A percentile compares a stretch with the other conserved stretches of the same genome.
Evolutionary conservation across 2,888 invertebrate species (phyloP).

Genomic region (Morpho deidamia): DNA sequence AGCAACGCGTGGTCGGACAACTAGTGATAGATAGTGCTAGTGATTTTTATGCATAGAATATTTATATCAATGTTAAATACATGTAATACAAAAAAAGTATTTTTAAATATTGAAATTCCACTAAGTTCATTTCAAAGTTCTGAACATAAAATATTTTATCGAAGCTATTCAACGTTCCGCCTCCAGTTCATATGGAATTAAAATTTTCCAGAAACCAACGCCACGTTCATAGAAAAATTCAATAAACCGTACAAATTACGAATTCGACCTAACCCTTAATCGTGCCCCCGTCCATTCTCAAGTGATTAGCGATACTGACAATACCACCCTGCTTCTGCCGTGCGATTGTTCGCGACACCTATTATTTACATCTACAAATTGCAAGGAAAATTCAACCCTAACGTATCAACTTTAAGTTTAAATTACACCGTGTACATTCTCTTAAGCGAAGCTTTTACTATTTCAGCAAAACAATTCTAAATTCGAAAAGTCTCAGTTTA

Average conservation of each 20-base stretch:
- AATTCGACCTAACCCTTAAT: constrained; percentile 38
- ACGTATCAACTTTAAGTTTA: constrained; percentile 3
- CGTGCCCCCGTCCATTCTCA: constrained; percentile 31
- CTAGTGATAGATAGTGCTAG: too few relatives aligned
- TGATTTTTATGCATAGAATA: too few relatives aligned
- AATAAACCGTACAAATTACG: constrained; percentile 20
- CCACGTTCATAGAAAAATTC: constrained; percentile 12
- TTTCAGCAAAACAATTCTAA: background rate
- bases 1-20: too few relatives aligned
- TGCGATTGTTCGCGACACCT: constrained; percentile 65
- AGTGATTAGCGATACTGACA: constrained; percentile 40
- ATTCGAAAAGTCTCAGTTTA: background rate
- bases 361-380: constrained; percentile 38
- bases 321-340: constrained; percentile 41
- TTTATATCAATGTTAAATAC: too few relatives aligned
- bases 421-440: constrained; percentile 36
- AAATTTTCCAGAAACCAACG: background rate
- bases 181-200: background rate
- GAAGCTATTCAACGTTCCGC: background rate
- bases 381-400: constrained; percentile 32
- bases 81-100: too few relatives aligned
- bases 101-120: too few relatives aligned
- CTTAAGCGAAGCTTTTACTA: background rate
- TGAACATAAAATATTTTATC: too few relatives aligned
- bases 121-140: too few relatives aligned